Percentiles rank a stretch among this genome's conserved stretches.
phyloP scores from a whole-genome alignment of 2,888 invertebrate genomes.

The Clusia tigrina region DNA sequence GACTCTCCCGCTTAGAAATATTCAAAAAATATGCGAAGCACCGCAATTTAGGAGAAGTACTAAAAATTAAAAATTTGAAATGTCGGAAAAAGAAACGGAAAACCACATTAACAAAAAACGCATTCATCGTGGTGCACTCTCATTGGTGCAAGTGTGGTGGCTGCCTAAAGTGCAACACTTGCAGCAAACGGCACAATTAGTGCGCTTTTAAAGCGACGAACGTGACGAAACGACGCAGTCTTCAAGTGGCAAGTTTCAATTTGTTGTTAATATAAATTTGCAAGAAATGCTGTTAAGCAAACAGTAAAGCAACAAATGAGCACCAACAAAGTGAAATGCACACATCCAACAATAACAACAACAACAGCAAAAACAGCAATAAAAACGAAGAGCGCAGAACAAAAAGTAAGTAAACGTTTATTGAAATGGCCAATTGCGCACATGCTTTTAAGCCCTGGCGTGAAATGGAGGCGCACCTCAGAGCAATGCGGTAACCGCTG shows the following conservation, averaged over 20 bases:
- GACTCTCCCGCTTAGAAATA: no score
- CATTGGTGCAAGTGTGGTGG: no score
- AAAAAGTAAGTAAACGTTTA: background rate
- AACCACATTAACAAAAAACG: no score
- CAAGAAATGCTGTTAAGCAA: background rate
- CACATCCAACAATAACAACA: background rate
- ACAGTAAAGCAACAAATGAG: no score
- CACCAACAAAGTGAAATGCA: no score
- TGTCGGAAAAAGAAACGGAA: background rate
- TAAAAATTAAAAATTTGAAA: background rate
- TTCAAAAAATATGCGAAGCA: no score
- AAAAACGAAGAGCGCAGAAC: no score
- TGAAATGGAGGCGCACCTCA: background rate
- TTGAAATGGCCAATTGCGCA: slow-evolving; percentile 13
- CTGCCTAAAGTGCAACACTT: no score
- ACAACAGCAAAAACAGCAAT: background rate
- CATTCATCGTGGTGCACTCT: no score
- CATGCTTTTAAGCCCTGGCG: background rate
- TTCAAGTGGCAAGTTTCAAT: slow-evolving; percentile 19
- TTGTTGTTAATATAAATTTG: slow-evolving; percentile 19
- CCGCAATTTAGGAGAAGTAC: slow-evolving; percentile 12
- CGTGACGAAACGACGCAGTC: background rate
- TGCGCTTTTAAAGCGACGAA: background rate
- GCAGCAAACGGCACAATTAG: background rate
- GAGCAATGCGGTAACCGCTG: slow-evolving; percentile 7